Evolutionary conservation across 2,888 invertebrate genomes (phyloP).

Genomic region (Drosophila falleni): DNA sequence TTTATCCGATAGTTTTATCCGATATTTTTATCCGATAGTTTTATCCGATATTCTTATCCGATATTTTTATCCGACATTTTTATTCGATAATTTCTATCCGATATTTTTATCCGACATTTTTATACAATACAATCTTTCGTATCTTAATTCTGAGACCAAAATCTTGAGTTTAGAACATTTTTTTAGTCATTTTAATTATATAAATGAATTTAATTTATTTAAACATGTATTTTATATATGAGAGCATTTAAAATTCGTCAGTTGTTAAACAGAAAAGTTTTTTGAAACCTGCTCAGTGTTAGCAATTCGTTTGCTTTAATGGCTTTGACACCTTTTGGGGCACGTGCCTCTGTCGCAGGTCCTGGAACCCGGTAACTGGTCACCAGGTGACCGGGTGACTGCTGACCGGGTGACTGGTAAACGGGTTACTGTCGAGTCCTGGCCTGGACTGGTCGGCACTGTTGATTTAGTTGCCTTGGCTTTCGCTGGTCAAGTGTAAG

Average conservation of each 20-base stretch:
- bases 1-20: too few relatives aligned
- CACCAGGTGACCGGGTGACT: neutral
- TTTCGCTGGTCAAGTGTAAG: conserved; percentile 68
- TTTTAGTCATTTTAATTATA: too few relatives aligned
- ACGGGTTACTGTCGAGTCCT: neutral
- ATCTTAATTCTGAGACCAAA: too few relatives aligned
- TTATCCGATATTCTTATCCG: too few relatives aligned
- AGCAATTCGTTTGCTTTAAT: conserved; percentile 20
- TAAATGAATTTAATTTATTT: neutral
- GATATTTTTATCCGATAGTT: too few relatives aligned
- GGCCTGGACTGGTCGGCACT: conserved; percentile 22
- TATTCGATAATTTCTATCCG: too few relatives aligned
- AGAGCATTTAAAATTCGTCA: neutral
- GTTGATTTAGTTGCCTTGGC: conserved; percentile 54
- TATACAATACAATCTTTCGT: too few relatives aligned
- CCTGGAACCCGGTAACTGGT: neutral
- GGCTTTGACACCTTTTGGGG: conserved; percentile 31
- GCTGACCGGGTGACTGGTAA: neutral
- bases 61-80: too few relatives aligned
- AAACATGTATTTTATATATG: neutral
- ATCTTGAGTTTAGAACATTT: too few relatives aligned
- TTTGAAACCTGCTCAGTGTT: neutral
- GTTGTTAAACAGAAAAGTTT: neutral
- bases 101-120: too few relatives aligned
- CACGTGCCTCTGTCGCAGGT: conserved; percentile 19